Base-by-base conservation (phyloP, 2,888 invertebrate genomes). In the Choreutis nemorana region DNA sequence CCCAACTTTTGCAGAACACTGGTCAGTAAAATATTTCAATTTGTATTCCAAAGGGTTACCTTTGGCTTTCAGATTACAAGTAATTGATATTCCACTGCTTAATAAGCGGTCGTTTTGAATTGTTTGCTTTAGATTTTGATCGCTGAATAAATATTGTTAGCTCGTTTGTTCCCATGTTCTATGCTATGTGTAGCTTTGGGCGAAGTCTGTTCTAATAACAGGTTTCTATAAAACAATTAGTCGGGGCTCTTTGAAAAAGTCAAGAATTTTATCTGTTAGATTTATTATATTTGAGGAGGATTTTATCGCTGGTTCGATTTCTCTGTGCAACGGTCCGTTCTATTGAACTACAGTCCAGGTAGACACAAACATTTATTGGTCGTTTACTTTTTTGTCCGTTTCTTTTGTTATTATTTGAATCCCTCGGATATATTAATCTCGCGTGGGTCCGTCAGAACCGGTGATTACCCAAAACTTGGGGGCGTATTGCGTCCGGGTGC, bases 381-480 rank as follows among this genome's bases (percentile, higher is more conserved):
- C 59, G 57, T 68, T 77, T 70, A 61, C 52, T 57, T 73, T 78
- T 77, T 77, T 77, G 77, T 68, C 72, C 57, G 55, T 48, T 45
- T 44, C 61, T 56, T 66, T 71, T 68, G 66, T 73, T 73, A 64
- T 71, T 64, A 65, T 68, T 67, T 42, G 59, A 57, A 67, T 63
- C 68, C 70, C 60, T 66, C 53, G 60, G 63, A 78, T 72, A 65
- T 72, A 73, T 78, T 78, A 78, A 78, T 78, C 73, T 73, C 63
- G 59, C 46, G 66, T 65, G 66, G 61, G 64, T 61, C 63, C 52
- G 48, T 51, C 66, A 52, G 50, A 75, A 65, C 75, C 72, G 55
- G 65, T 75, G 64, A 78, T 78, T 78, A 78, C 55, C 54, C 44
- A 57, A 73, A 78, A 77, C 66, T 71, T 63, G 49, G 66, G 77